Base-by-base conservation (phyloP, 2,888 invertebrate genomes). In the Dinocampus coccinellae region DNA sequence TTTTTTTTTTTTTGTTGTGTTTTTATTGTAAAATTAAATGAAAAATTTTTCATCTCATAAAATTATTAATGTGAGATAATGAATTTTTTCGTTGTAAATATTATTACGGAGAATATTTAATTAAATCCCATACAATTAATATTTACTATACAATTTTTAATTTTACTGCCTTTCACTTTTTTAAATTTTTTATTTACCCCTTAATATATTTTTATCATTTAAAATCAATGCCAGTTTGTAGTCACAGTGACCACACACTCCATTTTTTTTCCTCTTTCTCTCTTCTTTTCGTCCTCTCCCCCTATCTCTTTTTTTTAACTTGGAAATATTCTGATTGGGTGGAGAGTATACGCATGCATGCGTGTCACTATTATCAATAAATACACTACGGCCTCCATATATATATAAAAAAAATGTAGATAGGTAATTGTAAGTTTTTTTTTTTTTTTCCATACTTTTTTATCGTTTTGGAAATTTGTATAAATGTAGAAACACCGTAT, bases 401-500 rank as follows among this genome's bases (percentile, higher is more conserved):
- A 83, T 82, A 83, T 83, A 83, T 65, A 34, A 22, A 60, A 36
- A 36, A 33, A 20, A 34, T 71, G 78, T 80, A 81, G 79, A 75
- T 82, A 80, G 76, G 75, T 79, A 81, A 79, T 83, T 80, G 80
- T 78, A 69, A 76, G 77, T 77, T 73, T 72, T 72, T 58, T 55
- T 26, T 69, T 72, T 58, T 55, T 63, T 70, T 36, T 61, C 39
- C 60, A 70, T 77, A 75, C 62, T 79, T 74, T 73, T 76, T 74
- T 82, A 80, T 79, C 80, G 81, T 79, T 74, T 75, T 80, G 82
- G 80, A 83, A 83, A 85, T 85, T 82, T 83, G 84, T 84, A 84
- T 82, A 85, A 84, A 87, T 86, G 86, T 85, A 87, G 84, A 86
- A 85, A 85, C 80, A 82, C 83, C 79, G 83, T 85, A 85, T 85